phyloP scores from a whole-genome alignment of 2,888 invertebrate species.

The Iphiclides podalirius region DNA sequence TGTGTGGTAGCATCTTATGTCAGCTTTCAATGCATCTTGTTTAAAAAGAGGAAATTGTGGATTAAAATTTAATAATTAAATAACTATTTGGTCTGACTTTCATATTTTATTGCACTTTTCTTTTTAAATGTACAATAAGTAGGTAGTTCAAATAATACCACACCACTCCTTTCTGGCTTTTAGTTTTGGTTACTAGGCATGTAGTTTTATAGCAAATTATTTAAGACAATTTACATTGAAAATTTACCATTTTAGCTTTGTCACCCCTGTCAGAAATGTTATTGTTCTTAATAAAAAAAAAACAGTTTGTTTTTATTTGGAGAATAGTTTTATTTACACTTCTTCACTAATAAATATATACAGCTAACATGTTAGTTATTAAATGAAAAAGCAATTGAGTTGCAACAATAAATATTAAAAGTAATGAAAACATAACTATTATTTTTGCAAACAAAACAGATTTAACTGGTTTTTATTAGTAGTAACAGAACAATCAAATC shows the following conservation, averaged over 20 bases:
- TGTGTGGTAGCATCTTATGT: background rate
- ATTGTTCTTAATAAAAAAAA: conserved; percentile 60
- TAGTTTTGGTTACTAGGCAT: conserved; percentile 3
- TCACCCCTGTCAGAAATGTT: conserved; percentile 39
- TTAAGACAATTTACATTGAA: conserved; percentile 1
- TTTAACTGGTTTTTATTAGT: conserved; percentile 23
- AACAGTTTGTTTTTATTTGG: conserved; percentile 50
- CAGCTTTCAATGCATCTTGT: background rate
- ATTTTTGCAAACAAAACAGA: conserved; percentile 36
- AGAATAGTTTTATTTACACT: conserved; percentile 76
- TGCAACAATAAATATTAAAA: conserved; percentile 34
- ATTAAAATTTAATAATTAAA: too few relatives aligned
- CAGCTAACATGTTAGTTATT: conserved; percentile 54
- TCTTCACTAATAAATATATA: conserved; percentile 57
- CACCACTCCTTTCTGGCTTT: background rate
- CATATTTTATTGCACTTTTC: too few relatives aligned
- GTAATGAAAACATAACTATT: conserved; percentile 37
- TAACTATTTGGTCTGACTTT: too few relatives aligned
- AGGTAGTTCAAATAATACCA: too few relatives aligned
- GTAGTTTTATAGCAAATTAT: conserved; percentile 1
- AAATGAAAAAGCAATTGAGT: conserved; percentile 43
- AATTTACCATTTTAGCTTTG: conserved; percentile 16
- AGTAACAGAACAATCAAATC: conserved; percentile 16
- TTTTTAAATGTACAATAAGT: background rate
- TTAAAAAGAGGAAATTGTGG: too few relatives aligned